Percentiles rank a stretch among this genome's conserved stretches.
phyloP scores from a whole-genome alignment of 1,140 invertebrate species.

The Meloidogyne chitwoodi region DNA sequence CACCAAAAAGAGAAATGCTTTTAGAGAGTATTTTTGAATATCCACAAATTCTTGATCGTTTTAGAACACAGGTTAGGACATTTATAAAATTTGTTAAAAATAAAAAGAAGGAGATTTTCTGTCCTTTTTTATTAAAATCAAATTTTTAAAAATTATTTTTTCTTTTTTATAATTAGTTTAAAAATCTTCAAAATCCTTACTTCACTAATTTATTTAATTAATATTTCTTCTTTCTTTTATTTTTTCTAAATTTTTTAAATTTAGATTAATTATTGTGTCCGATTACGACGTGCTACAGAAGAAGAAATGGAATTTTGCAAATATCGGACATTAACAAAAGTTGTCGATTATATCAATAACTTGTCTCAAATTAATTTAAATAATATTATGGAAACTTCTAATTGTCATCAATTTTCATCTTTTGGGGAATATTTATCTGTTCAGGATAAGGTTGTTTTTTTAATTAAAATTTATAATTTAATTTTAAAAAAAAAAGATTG shows the following conservation, averaged over 20 bases:
- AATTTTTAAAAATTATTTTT: too few relatives aligned
- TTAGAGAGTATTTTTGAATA: conserved; percentile 27
- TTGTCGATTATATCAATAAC: conserved; percentile 17
- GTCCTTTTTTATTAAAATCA: too few relatives aligned
- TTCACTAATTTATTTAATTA: too few relatives aligned
- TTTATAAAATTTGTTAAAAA: too few relatives aligned
- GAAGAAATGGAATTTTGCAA: conserved; percentile 49
- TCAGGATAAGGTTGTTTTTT: conserved; percentile 6
- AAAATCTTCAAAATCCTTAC: too few relatives aligned
- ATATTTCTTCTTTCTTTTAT: too few relatives aligned
- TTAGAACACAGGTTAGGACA: conserved; percentile 17
- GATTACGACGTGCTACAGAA: conserved; percentile 39
- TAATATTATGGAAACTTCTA: not conserved
- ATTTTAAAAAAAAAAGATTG: conserved; percentile 22
- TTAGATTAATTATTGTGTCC: conserved; percentile 41
- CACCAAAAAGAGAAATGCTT: conserved; percentile 26
- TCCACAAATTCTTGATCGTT: conserved; percentile 35
- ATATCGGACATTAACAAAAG: conserved; percentile 47
- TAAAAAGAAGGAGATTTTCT: too few relatives aligned
- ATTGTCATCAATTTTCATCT: not conserved
- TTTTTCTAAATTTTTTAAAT: too few relatives aligned
- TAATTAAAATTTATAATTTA: not conserved
- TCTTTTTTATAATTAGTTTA: too few relatives aligned
- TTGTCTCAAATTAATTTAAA: conserved; percentile 7
- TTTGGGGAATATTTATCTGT: not conserved